Evolutionary conservation across 2,113 vertebrate species (phyloP).

Genomic region (Crotalus helleri): DNA sequence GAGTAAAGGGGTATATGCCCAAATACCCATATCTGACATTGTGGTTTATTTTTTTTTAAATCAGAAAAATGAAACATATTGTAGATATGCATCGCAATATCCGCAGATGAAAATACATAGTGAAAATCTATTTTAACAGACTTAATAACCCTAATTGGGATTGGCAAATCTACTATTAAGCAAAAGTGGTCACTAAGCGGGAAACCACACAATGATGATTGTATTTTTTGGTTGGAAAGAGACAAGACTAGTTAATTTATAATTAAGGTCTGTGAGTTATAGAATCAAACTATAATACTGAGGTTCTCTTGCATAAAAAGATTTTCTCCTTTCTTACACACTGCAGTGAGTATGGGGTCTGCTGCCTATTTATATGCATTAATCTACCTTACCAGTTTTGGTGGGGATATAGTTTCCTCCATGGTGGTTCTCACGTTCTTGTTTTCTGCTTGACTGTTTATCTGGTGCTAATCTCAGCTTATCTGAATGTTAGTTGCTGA

Average conservation of each 20-base stretch:
- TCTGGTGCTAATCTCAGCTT: neutral
- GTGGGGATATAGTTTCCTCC: neutral
- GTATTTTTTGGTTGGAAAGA: neutral
- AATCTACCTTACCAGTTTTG: neutral
- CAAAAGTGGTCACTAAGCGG: neutral
- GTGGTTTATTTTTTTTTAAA: neutral
- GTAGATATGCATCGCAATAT: neutral
- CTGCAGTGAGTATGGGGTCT: neutral
- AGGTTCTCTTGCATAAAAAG: neutral
- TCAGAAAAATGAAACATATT: neutral
- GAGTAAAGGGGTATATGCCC: neutral
- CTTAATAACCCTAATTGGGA: neutral
- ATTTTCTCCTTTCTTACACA: neutral
- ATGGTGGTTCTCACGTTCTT: neutral
- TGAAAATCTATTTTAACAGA: neutral
- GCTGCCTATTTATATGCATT: neutral
- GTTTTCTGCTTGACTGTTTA: neutral
- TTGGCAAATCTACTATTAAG: neutral
- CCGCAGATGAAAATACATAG: neutral
- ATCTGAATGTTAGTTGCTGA: neutral
- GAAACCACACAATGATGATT: neutral
- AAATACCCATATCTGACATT: neutral
- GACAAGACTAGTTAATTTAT: neutral
- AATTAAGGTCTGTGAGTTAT: neutral
- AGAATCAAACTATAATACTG: neutral